Percentiles rank a stretch among this genome's conserved stretches.
These are phyloP conservation scores for Chloroceryle amazona DNA, from an alignment of 2,797 vertebrate species.

Conservation along the genomic window DNA sequence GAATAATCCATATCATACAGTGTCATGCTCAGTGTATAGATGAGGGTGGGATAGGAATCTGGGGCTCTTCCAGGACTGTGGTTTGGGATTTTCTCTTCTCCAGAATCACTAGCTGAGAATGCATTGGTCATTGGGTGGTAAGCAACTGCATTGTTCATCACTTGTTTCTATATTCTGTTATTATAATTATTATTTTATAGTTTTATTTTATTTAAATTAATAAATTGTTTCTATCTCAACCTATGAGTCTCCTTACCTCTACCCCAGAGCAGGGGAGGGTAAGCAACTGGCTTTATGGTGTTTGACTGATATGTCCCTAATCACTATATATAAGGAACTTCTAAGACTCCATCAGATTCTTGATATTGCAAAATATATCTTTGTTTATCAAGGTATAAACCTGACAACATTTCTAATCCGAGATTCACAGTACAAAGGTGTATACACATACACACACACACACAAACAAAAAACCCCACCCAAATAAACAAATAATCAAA, in stretches of 20 bases:
- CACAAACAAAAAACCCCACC: no score
- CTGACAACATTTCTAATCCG: background rate
- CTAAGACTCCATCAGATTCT: background rate
- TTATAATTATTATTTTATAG: background rate
- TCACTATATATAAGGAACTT: background rate
- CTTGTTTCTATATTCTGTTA: background rate
- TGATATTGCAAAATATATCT: background rate
- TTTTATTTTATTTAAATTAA: background rate
- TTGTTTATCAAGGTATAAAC: background rate
- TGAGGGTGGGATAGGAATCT: background rate
- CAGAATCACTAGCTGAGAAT: background rate
- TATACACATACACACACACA: background rate
- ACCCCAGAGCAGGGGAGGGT: background rate
- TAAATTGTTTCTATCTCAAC: background rate
- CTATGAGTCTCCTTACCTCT: background rate
- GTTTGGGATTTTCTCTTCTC: background rate
- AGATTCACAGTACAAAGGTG: background rate
- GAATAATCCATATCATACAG: background rate
- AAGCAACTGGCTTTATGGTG: background rate
- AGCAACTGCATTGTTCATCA: background rate
- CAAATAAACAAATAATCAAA: no score
- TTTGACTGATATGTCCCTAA: background rate
- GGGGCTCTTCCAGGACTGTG: no score
- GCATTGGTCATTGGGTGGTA: background rate
- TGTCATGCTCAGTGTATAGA: background rate